Evolutionary conservation across 2,797 vertebrate genomes (phyloP), one percentile per base, ranked within the genome.

Genomic region (Pangasius sanitwongsei): DNA sequence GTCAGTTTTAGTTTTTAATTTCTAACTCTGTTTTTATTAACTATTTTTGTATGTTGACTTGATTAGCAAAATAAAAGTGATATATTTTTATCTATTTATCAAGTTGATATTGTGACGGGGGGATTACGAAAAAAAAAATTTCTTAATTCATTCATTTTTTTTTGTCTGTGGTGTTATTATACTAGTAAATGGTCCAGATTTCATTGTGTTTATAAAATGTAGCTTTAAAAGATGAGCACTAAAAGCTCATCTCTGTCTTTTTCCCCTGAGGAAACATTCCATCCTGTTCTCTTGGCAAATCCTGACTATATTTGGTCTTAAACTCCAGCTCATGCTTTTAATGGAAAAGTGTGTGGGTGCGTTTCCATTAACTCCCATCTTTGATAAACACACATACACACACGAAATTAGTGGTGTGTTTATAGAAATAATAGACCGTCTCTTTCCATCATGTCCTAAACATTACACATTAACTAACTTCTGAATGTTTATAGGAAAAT

Each of bases 231-330:
- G 1, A 31, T 1, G n/a, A 82, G 80, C 80, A 59, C 20, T 44
- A 59, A 61, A 82, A 61, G 34, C 31, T 82, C 9, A 61, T 59
- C 9, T 82, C 20, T 25, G 5, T 82, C 1, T 37, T 25, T 59
- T 11, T 31, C 77, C 77, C 61, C 61, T 9, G 41, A 83, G 59
- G 82, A 67, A 72, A 57, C 84, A 55, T 25, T 86, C 83, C 20
- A 0, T 57, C 67, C 65, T 72, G 48, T 55, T 37, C 31, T 57
- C 50, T 85, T 12, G 0, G 50, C 18, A 70, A 70, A 34, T 34
- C n/a, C 67, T 34, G 48, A 55, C 67, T 72, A 57, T 72, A 85
- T 85, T 72, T 72, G 48, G 67, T 34, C 16, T 53, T 55, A 37
- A 72, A 55, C 83, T 55, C 31, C 50, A 37, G 48, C 20, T 37